A percentile compares a stretch with the other conserved stretches of the same genome.
Evolutionary conservation across 1,140 invertebrate genomes (phyloP).

Genomic region (Sarcophaga peregrina): DNA sequence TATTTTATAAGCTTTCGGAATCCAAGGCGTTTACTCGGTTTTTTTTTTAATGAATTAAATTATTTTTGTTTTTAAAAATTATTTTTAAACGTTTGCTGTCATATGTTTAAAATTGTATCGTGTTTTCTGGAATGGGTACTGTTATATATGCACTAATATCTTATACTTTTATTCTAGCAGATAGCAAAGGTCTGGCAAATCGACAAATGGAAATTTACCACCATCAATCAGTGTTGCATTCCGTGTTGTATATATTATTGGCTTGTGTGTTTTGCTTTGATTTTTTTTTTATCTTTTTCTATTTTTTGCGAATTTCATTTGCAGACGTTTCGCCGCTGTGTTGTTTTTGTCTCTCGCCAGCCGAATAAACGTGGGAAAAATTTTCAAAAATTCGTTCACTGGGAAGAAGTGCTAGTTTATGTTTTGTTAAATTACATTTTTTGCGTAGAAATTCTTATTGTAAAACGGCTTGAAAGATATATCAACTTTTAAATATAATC

Average conservation of each 20-base stretch:
- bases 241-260: background rate
- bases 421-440: background rate
- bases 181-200: too few species aligned
- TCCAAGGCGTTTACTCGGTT: too few species aligned
- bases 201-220: too few species aligned
- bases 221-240: background rate
- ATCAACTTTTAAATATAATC: background rate
- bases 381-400: background rate
- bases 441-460: background rate
- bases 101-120: too few species aligned
- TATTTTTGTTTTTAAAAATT: too few species aligned
- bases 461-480: background rate
- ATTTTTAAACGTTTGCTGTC: too few species aligned
- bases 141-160: too few species aligned
- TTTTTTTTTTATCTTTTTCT: background rate
- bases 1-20: too few species aligned
- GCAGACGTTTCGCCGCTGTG: background rate
- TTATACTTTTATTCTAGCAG: too few species aligned
- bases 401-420: background rate
- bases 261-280: background rate
- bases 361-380: constrained; percentile 17
- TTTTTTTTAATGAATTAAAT: too few species aligned
- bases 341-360: background rate
- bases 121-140: too few species aligned
- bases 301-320: constrained; percentile 1